Conservation (phyloP, 1,140 invertebrate genomes). For the Ostrea denselamellosa region DNA sequence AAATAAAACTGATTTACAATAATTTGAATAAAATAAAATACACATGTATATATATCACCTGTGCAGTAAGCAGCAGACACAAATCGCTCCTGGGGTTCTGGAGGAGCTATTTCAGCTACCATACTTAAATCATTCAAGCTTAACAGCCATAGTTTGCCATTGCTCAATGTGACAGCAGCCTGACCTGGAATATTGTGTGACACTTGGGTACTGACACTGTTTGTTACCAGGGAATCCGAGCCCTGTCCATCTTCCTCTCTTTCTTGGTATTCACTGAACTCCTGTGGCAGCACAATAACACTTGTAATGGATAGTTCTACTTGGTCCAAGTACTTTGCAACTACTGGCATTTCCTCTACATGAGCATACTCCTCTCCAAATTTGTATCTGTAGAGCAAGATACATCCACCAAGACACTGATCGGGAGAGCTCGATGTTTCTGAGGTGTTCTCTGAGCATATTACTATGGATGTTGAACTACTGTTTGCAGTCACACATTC, state of each 20-base stretch:
- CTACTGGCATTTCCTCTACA: constrained; percentile 73
- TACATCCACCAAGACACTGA: constrained; percentile 64
- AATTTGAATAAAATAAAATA: not conserved
- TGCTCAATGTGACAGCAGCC: constrained; percentile 71
- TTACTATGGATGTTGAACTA: not conserved
- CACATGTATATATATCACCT: constrained; percentile 69
- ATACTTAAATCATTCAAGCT: constrained; percentile 71
- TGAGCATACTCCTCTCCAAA: constrained; percentile 65
- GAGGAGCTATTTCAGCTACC: constrained; percentile 70
- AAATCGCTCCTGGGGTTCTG: constrained; percentile 70
- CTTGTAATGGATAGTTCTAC: constrained; percentile 63
- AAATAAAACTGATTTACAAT: not conserved
- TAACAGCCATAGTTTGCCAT: constrained; percentile 73
- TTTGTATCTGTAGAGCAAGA: constrained; percentile 77
- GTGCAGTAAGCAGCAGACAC: constrained; percentile 77
- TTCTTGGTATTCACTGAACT: constrained; percentile 68
- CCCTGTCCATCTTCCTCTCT: constrained; percentile 61
- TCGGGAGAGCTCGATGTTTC: not conserved
- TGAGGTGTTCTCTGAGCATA: not conserved
- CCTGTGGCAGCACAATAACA: constrained; percentile 70
- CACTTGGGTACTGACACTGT: constrained; percentile 41
- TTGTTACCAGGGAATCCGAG: constrained; percentile 41
- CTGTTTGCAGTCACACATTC: not conserved
- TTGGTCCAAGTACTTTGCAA: constrained; percentile 57
- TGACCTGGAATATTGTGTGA: constrained; percentile 65